Percentiles rank a stretch among this genome's conserved stretches.
These are phyloP conservation scores for Caenorhabditis sp. DNA, from an alignment of 2,888 invertebrate genomes.

Conservation along the genomic window DNA sequence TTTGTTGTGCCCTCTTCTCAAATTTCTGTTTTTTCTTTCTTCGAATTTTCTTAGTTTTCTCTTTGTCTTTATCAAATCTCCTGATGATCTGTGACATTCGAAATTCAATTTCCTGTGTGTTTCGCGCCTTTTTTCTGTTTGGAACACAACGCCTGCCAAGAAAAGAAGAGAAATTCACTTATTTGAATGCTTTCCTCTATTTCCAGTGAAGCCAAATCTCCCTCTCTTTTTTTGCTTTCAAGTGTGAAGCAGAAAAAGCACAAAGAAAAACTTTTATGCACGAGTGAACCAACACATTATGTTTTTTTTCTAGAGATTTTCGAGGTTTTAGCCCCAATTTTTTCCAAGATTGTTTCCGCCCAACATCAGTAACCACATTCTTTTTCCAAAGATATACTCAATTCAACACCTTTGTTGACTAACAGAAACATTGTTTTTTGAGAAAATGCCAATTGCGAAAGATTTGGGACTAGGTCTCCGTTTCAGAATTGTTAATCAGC, in stretches of 20 bases:
- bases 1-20: background rate
- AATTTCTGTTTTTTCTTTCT: conserved; percentile 6
- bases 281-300: conserved; percentile 1
- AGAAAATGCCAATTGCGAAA: no score
- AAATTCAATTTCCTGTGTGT: background rate
- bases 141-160: background rate
- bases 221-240: background rate
- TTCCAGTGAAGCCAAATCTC: background rate
- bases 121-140: background rate
- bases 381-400: no score
- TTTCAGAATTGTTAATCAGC: background rate
- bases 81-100: background rate
- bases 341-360: background rate
- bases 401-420: no score
- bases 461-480: no score
- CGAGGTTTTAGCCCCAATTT: background rate
- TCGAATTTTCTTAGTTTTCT: background rate
- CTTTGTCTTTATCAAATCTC: conserved; percentile 4
- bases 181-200: background rate
- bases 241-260: background rate
- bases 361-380: background rate
- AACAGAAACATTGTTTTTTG: no score
- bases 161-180: background rate
- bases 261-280: background rate
- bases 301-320: background rate